Evolutionary conservation across 2,797 vertebrate genomes (phyloP), one percentile per base, ranked within the genome.

Genomic region (Echiichthys vipera): DNA sequence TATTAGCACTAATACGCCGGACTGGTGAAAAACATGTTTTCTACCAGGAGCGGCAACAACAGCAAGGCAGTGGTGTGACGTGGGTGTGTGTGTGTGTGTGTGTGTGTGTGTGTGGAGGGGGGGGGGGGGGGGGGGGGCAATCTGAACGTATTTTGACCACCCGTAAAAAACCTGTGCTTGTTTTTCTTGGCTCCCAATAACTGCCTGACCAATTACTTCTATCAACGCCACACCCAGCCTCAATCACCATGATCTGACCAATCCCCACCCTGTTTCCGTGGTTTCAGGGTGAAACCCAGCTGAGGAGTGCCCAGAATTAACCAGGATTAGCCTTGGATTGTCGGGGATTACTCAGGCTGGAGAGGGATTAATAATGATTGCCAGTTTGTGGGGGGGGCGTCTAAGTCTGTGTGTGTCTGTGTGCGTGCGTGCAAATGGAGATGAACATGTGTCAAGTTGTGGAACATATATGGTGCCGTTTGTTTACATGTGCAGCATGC

Each of bases 261-360:
- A 93, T 93, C 92, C 87, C 88, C 80, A 55, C 85, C 78, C 88
- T 85, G 91, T 92, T 84, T 84, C 89, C 70, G 89, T 80, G 88
- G 80, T 89, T 90, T 85, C 85, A 90, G 88, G 90, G 89, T 91
- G 89, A 93, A 87, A 90, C 90, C 88, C 88, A 91, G 84, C 81
- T 79, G 89, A 89, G 90, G 89, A 92, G 89, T 87, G 87, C 86
- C 88, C 91, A 87, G 93, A 93, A 93, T 95, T 93, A 94, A 92
- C 90, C 88, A 84, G 93, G 92, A 95, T 95, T 95, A 95, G 90
- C 87, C 74, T 75, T 24, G 89, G 89, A 94, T 92, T 92, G 91
- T 83, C 71, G 7, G 78, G 91, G 92, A 94, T 95, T 94, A 94
- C 92, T 87, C 88, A 80, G 87, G 84, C 89, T 93, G 90, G 92